A percentile compares a stretch with the other conserved stretches of the same genome.
phyloP scores from a whole-genome alignment of 2,113 vertebrate species.

The Penelope pileata region DNA sequence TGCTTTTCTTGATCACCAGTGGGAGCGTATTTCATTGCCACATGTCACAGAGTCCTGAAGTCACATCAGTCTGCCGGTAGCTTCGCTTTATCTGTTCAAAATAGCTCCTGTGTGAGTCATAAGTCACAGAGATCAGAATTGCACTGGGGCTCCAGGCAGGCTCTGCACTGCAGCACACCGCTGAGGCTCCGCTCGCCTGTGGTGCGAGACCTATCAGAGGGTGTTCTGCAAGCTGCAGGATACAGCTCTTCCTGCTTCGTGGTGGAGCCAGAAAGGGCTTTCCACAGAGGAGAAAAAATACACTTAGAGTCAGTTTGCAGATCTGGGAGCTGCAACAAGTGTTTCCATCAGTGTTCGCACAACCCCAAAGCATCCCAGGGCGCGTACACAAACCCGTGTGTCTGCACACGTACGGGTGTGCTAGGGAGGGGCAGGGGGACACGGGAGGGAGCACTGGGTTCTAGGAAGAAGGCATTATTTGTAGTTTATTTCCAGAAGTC shows the following conservation, averaged over 20 bases:
- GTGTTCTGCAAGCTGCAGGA: not conserved
- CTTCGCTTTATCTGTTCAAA: not conserved
- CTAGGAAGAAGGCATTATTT: not conserved
- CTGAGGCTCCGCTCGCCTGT: accelerated
- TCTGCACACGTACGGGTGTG: accelerated
- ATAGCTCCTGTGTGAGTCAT: not conserved
- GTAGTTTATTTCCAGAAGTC: not conserved
- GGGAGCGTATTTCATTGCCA: not conserved
- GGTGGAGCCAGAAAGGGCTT: not conserved
- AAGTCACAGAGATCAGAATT: not conserved
- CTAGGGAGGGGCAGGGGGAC: not conserved
- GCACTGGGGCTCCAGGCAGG: not conserved
- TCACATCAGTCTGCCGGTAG: not conserved
- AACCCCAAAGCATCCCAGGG: not conserved
- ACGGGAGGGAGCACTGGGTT: not conserved
- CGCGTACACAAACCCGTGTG: accelerated
- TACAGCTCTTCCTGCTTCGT: not conserved
- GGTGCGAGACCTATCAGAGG: not conserved
- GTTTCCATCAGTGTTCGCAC: not conserved
- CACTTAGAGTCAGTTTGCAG: not conserved
- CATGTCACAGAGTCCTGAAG: not conserved
- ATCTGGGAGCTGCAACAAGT: not conserved
- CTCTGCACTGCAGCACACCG: not conserved
- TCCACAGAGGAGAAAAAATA: not conserved
- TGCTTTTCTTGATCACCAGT: not conserved